Evolutionary conservation across 2,797 vertebrate genomes (phyloP).

Genomic region (Lacerta bilineata): DNA sequence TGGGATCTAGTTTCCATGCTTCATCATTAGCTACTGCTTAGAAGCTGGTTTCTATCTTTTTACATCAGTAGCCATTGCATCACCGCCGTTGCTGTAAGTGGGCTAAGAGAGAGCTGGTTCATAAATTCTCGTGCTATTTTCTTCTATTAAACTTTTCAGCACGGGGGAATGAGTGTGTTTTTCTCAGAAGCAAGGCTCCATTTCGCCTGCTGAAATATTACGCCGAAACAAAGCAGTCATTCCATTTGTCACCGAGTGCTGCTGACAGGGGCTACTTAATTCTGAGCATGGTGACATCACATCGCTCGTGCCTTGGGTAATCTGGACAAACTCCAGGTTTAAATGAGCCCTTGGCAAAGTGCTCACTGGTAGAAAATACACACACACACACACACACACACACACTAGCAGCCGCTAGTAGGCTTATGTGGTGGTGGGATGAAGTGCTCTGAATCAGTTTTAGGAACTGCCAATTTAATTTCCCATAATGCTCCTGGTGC

Average conservation of each 20-base stretch:
- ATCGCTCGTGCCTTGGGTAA: neutral
- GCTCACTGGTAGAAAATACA: no score
- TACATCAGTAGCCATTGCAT: conserved; percentile 40
- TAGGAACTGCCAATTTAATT: neutral
- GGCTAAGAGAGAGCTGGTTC: neutral
- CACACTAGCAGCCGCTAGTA: no score
- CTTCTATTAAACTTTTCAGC: neutral
- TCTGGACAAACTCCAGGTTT: neutral
- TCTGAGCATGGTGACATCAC: neutral
- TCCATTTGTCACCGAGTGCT: neutral
- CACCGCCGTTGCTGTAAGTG: conserved; percentile 25
- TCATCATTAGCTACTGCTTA: conserved; percentile 32
- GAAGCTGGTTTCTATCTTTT: conserved; percentile 1
- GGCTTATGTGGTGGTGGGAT: no score
- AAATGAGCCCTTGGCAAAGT: neutral
- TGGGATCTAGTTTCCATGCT: conserved; percentile 42
- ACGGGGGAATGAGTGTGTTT: neutral
- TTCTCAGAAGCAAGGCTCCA: neutral
- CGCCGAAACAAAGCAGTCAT: neutral
- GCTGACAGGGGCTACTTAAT: neutral
- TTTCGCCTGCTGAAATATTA: neutral
- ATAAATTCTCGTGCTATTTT: neutral
- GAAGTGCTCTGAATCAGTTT: neutral
- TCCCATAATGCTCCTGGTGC: neutral
- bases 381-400: no score